Evolutionary conservation across 2,797 vertebrate genomes (phyloP).

Genomic region (Periophthalmus magnuspinnatus): DNA sequence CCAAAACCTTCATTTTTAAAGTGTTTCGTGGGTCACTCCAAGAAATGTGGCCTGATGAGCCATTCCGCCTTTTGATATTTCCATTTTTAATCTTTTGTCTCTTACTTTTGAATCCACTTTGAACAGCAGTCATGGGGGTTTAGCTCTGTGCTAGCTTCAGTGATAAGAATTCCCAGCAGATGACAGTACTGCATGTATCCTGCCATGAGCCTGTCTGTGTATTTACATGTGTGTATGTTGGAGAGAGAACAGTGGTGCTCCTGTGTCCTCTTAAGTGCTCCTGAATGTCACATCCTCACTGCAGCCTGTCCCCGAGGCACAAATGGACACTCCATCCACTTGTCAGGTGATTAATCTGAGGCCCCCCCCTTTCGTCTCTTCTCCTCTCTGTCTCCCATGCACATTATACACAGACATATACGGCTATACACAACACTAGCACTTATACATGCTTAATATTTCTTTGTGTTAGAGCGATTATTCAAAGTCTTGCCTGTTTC

Average conservation of each 20-base stretch:
- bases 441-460: slow-evolving; percentile 1
- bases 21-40: not conserved
- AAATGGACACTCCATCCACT: slow-evolving; percentile 76
- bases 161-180: not conserved
- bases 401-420: slow-evolving; percentile 40
- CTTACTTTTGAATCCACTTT: not conserved
- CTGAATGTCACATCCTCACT: slow-evolving; percentile 74
- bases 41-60: not conserved
- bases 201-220: slow-evolving; percentile 4
- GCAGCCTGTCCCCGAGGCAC: slow-evolving; percentile 66
- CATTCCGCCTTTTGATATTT: not conserved
- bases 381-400: slow-evolving; percentile 58
- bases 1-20: no score
- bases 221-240: slow-evolving; percentile 25
- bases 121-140: not conserved
- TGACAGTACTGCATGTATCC: slow-evolving; percentile 10
- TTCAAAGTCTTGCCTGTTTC: not conserved
- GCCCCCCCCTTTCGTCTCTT: slow-evolving; percentile 48
- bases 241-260: slow-evolving; percentile 24
- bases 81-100: not conserved
- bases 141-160: not conserved
- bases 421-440: slow-evolving; percentile 41
- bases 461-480: not conserved
- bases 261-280: slow-evolving; percentile 63
- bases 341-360: slow-evolving; percentile 74